These are phyloP conservation scores for Galemys pyrenaicus DNA, from an alignment of 2,113 vertebrate genomes.

Conservation along the genomic window DNA sequence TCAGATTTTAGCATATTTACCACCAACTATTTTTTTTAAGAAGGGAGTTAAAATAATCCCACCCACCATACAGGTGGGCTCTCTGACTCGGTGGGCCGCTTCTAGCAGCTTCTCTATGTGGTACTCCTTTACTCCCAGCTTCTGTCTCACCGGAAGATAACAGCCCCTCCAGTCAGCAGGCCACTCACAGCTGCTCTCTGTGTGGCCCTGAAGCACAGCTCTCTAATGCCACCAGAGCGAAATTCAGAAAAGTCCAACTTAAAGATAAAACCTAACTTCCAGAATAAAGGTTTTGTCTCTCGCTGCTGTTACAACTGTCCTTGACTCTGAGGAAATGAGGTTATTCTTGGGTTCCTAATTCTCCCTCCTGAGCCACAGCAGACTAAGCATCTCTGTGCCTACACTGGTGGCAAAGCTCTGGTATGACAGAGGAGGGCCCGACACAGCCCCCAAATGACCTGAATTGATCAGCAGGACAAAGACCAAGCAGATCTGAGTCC, in stretches of 20 bases:
- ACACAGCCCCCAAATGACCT: not conserved
- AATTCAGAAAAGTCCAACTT: constrained; percentile 15
- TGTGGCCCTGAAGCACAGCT: not conserved
- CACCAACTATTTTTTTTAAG: not conserved
- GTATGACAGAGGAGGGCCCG: not conserved
- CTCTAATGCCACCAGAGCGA: not conserved
- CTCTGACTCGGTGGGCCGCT: not conserved
- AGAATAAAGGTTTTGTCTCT: not conserved
- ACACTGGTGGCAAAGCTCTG: not conserved
- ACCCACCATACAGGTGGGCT: not conserved
- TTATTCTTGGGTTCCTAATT: not conserved
- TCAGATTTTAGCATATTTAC: constrained; percentile 52
- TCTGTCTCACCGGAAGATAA: not conserved
- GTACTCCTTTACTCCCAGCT: constrained; percentile 6
- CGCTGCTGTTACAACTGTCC: not conserved
- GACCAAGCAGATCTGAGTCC: not conserved
- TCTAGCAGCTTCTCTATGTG: constrained; percentile 31
- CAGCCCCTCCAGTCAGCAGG: not conserved
- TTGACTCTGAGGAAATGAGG: not conserved
- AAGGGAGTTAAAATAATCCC: constrained; percentile 31
- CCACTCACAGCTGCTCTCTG: not conserved
- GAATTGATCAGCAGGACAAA: not conserved
- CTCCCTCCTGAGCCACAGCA: not conserved
- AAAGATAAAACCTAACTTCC: constrained; percentile 28
- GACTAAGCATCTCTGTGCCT: not conserved